Evolutionary conservation across 2,888 invertebrate genomes (phyloP).

Genomic region (Resseliella maxima): DNA sequence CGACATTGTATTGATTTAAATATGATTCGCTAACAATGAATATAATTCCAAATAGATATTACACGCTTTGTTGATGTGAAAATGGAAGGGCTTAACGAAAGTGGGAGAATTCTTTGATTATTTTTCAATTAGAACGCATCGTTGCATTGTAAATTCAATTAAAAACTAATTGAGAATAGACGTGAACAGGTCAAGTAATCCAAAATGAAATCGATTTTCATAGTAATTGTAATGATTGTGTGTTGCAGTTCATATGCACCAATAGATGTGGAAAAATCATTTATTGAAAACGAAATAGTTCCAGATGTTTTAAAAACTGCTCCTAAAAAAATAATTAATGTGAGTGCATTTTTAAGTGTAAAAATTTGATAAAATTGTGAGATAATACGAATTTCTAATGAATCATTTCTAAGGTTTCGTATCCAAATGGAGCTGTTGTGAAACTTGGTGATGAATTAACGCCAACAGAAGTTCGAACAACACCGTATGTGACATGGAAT

Average conservation of each 20-base stretch:
- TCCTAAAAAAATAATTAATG: conserved; percentile 62
- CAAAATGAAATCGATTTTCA: too few species aligned
- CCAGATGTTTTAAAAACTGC: conserved; percentile 59
- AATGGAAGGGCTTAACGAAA: too few species aligned
- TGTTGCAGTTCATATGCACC: not conserved
- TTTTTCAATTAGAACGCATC: too few species aligned
- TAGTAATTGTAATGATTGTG: not conserved
- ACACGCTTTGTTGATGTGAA: too few species aligned
- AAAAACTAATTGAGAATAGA: too few species aligned
- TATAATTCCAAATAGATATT: too few species aligned
- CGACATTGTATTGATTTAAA: too few species aligned
- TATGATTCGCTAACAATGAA: too few species aligned
- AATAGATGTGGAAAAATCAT: conserved; percentile 56
- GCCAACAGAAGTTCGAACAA: conserved; percentile 71
- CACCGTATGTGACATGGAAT: conserved; percentile 63
- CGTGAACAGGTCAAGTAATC: too few species aligned
- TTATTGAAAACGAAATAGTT: conserved; percentile 61
- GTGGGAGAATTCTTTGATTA: too few species aligned
- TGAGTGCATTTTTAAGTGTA: conserved; percentile 59
- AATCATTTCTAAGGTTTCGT: conserved; percentile 65
- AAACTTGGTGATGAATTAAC: conserved; percentile 78
- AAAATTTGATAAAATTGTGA: not conserved
- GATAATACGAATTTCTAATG: not conserved
- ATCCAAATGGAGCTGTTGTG: conserved; percentile 68
- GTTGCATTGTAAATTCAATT: too few species aligned